Base-by-base conservation (phyloP, 2,113 vertebrate species). In the Morone chrysops region DNA sequence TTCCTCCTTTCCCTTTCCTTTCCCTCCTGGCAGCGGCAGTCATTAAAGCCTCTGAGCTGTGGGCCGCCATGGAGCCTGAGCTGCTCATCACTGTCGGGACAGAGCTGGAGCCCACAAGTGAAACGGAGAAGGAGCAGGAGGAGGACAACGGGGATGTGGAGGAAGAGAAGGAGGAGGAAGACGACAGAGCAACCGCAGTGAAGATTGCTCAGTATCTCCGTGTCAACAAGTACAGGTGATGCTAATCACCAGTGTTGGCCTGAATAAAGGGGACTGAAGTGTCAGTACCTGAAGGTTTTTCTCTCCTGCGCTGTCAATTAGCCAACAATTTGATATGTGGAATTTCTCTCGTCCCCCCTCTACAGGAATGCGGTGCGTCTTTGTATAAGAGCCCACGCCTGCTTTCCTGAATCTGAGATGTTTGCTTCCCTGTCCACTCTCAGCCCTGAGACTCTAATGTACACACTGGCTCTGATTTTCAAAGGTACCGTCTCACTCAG, bases 41-140 rank as follows among this genome's bases (percentile, higher is more conserved):
- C 7, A 93, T 97, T 6, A 78, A 95, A n/a, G 95, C 96, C 6
- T 94, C 95, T 18, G 98, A 99, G 89, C 96, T 99, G 76, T 99
- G 97, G 98, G 94, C 96, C 51, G 97, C 97, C 0, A 99, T 99
- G 98, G 94, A 97, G 80, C 98, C 97, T 6, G 98, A 99, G 90
- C 70, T 99, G 76, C 95, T 82, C 13, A 79, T 91, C 74, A 96
- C 97, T 1, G 92, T 94, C 84, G 86, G 81, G 57, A 89, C 94
- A 43, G 93, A 96, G 60, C 92, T 97, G 62, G 83, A 95, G 17
- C 86, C 91, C 31, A 53, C 69, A 38, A 87, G 74, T 69, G 90
- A 95, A 25, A 81, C 81, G 0, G 90, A 95, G 51, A 81, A 89
- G 57, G 89, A 79, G 86, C 61, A 90, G 0, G 50, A 86, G 1